Evolutionary conservation across 30 jellyfish, hydroid and myxozoan species (phyloP).

Genomic region (Mastigias papua): DNA sequence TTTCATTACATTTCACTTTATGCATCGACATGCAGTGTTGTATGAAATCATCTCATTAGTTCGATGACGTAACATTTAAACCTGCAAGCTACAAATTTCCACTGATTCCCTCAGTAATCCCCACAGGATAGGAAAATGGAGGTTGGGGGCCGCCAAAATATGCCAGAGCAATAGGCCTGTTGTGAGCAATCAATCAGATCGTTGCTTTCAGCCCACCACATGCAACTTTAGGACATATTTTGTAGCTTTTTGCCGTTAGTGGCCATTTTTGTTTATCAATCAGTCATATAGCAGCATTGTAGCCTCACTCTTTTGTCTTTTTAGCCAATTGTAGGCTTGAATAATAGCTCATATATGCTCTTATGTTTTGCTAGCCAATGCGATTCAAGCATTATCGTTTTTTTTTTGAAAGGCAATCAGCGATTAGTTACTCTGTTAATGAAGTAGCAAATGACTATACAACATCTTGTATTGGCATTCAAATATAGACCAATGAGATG

Average conservation of each 20-base stretch:
- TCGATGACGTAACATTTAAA: no score
- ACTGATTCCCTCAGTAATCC: neutral
- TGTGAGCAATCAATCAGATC: neutral
- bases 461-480: no score
- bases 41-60: no score
- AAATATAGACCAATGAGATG: no score
- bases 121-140: neutral
- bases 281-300: conserved; percentile 5
- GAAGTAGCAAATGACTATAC: no score
- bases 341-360: neutral
- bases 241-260: conserved; percentile 3
- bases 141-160: neutral
- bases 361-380: neutral
- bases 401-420: no score
- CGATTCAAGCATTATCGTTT: no score
- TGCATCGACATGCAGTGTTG: no score
- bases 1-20: no score
- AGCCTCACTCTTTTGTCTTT: neutral
- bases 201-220: neutral
- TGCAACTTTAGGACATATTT: neutral
- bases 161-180: neutral
- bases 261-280: conserved; percentile 7
- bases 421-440: no score
- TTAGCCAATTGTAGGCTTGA: neutral
- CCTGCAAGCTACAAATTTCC: no score